These are phyloP conservation scores for Lipophrys pholis DNA, from an alignment of 2,113 vertebrate genomes.

Conservation along the genomic window DNA sequence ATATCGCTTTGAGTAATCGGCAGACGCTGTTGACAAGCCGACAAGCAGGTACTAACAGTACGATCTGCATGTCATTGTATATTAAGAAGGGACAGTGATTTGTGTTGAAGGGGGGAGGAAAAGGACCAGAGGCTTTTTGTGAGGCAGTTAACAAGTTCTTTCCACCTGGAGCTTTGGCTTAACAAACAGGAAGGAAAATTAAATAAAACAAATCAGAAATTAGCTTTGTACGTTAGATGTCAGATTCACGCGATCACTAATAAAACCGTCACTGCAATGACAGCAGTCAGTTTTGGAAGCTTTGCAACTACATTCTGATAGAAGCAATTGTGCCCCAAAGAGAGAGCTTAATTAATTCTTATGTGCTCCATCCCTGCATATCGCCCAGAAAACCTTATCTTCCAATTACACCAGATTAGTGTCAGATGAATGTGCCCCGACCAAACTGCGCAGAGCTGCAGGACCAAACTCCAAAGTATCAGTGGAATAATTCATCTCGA, in stretches of 20 bases:
- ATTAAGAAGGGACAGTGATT: conserved; percentile 39
- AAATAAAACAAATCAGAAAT: not conserved
- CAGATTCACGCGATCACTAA: conserved; percentile 20
- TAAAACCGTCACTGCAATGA: conserved; percentile 24
- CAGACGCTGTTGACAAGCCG: conserved; percentile 95
- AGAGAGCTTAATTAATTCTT: conserved; percentile 57
- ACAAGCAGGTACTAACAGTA: conserved; percentile 79
- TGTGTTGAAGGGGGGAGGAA: conserved; percentile 53
- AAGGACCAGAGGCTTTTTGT: conserved; percentile 62
- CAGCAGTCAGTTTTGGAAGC: conserved; percentile 38
- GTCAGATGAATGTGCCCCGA: conserved; percentile 59
- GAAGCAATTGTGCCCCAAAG: conserved; percentile 46
- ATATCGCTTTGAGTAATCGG: conserved; percentile 99
- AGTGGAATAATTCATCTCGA: conserved; percentile 44
- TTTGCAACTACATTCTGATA: conserved; percentile 41
- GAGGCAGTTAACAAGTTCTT: conserved; percentile 72
- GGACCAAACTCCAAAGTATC: conserved; percentile 45
- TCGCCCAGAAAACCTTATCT: conserved; percentile 61
- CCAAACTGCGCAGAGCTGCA: conserved; percentile 55
- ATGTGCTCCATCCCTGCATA: conserved; percentile 26
- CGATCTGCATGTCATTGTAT: conserved; percentile 75
- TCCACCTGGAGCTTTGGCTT: conserved; percentile 84
- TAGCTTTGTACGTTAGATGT: conserved; percentile 6
- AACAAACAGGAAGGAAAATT: conserved; percentile 82
- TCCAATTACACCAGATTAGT: conserved; percentile 67